Evolutionary conservation across 2,888 invertebrate species (phyloP).

Genomic region (Tubulanus polymorphus): DNA sequence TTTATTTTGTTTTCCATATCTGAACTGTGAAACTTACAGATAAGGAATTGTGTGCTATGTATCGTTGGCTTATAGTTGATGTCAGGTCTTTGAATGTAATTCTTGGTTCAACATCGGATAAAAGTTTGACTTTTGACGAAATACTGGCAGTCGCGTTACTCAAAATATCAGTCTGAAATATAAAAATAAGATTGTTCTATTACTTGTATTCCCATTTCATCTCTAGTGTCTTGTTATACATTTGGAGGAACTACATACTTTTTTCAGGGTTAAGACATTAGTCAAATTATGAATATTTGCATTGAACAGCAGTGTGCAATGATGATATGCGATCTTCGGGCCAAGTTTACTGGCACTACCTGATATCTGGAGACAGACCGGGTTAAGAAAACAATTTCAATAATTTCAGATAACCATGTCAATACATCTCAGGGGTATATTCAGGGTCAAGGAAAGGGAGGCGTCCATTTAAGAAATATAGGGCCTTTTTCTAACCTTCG

Average conservation of each 20-base stretch:
- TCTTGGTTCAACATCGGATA: slow-evolving; percentile 69
- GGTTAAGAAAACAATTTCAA: background rate
- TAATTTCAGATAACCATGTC: background rate
- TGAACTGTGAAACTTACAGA: background rate
- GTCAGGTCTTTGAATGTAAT: slow-evolving; percentile 71
- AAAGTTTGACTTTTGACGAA: slow-evolving; percentile 76
- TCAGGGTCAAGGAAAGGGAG: no score
- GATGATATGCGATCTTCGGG: slow-evolving; percentile 87
- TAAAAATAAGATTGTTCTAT: slow-evolving; percentile 23
- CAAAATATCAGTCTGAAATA: slow-evolving; percentile 70
- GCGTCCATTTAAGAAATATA: no score
- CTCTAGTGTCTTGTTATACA: no score
- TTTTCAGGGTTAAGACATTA: slow-evolving; percentile 5
- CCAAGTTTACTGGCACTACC: slow-evolving; percentile 93
- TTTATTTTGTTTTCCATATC: background rate
- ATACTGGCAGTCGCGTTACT: slow-evolving; percentile 83
- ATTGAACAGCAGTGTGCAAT: slow-evolving; percentile 88
- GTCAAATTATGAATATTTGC: slow-evolving; percentile 54
- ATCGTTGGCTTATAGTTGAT: slow-evolving; percentile 79
- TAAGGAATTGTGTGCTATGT: slow-evolving; percentile 53
- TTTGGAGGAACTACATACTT: background rate
- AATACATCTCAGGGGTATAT: no score
- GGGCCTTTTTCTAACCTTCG: no score
- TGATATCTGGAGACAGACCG: slow-evolving; percentile 66
- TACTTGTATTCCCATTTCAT: no score